A percentile compares a stretch with the other conserved stretches of the same genome.
Conservation (phyloP, 1,140 invertebrate genomes). For the Zeugodacus cucurbitae region DNA sequence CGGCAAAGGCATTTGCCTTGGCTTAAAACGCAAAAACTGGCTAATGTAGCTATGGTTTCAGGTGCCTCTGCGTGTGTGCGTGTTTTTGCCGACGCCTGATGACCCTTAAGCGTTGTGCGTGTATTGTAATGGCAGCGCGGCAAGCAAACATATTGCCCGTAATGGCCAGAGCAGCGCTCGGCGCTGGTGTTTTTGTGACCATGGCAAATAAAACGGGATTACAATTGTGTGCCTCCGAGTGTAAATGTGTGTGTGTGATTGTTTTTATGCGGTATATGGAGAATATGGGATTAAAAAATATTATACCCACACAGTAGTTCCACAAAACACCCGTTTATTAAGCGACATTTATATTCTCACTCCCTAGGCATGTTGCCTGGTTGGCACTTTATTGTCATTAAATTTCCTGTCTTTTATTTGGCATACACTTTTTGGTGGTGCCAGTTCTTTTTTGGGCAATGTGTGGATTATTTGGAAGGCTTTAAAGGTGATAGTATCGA, state of each 20-base stretch:
- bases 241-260: too few relatives aligned
- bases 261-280: too few relatives aligned
- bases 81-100: neutral
- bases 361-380: neutral
- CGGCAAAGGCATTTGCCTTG: neutral
- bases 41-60: neutral
- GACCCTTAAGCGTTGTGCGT: neutral
- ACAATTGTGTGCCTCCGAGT: neutral
- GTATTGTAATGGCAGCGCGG: neutral
- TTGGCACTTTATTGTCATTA: neutral
- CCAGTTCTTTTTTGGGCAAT: too few relatives aligned
- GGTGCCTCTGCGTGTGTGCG: neutral
- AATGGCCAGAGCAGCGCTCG: neutral
- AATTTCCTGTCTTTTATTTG: neutral
- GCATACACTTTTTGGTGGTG: too few relatives aligned
- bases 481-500: too few relatives aligned
- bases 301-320: neutral
- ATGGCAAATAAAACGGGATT: conserved; percentile 12
- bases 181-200: neutral
- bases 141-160: neutral
- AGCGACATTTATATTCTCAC: neutral
- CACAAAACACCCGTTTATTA: neutral
- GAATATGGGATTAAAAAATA: neutral
- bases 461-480: too few relatives aligned
- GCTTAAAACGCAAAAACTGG: neutral